Evolutionary conservation across 2,888 invertebrate species (phyloP), one percentile per base, ranked within the genome.

Genomic region (Seira ritae): DNA sequence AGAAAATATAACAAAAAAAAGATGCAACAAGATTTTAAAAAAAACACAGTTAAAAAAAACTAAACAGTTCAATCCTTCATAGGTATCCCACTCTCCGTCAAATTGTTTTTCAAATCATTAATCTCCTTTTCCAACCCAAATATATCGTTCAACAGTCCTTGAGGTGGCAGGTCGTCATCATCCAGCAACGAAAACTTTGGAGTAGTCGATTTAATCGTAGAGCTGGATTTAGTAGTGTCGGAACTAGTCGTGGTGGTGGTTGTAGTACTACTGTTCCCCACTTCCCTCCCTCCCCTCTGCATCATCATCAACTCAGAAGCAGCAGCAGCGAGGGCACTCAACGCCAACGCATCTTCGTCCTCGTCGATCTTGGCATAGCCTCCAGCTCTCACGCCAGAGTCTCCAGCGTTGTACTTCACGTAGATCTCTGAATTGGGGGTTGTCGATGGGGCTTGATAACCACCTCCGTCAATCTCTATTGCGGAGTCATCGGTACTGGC

Each of bases 101-200:
- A 2, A 20, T 46, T 46, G 0, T 70, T 19, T 19, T 72, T 74
- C 3, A 74, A 10, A 6, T 74, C 74, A 0, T 74, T 66, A n/a
- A 74, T 65, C n/a, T 74, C 74, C 74, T 65, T 24, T 15, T 74
- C 65, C 3, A 74, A 22, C 8, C 74, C 74, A 42, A 74, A 74
- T 17, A 74, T 74, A 60, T 74, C 74, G 66, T 74, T 74, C 15
- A 74, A 66, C 20, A 74, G 46, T n/a, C 3, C 65, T 10, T 74
- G 74, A 17, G 65, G 65, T 20, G 62, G 74, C 0, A 8, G 31
- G 1, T 6, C 46, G 10, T 24, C 31, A n/a, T n/a, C n/a, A n/a
- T n/a, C n/a, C n/a, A n/a, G n/a, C n/a, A n/a, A n/a, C n/a, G n/a
- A n/a, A n/a, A n/a, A n/a, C n/a, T 19, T 62, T n/a, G 55, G 15